A percentile compares a stretch with the other conserved stretches of the same genome.
Conservation (phyloP, 2,888 invertebrate genomes). For the Kuschelorhynchus macadamiae region DNA sequence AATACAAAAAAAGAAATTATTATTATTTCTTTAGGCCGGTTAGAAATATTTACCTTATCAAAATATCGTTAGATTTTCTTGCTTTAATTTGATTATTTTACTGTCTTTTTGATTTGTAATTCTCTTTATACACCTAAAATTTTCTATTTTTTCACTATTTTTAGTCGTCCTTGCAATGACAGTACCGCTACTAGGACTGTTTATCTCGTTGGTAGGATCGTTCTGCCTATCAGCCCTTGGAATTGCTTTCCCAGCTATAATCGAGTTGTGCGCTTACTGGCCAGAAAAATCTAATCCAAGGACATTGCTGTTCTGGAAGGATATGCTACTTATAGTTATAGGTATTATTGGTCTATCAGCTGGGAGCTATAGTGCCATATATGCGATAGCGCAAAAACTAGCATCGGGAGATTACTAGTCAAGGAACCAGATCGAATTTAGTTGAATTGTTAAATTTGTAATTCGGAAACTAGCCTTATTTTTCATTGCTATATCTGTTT, state of each 20-base stretch:
- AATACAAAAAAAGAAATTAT: too few species aligned
- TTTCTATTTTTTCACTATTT: constrained; percentile 47
- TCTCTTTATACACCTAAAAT: too few species aligned
- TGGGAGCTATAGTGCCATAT: constrained; percentile 73
- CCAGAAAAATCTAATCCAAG: constrained; percentile 72
- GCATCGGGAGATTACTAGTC: constrained; percentile 50
- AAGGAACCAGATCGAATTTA: neutral
- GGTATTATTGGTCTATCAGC: constrained; percentile 72
- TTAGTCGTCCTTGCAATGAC: constrained; percentile 81
- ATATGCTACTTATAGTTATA: constrained; percentile 70
- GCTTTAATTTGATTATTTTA: too few species aligned
- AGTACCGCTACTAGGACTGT: constrained; percentile 79
- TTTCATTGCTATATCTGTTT: too few species aligned
- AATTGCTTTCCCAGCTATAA: constrained; percentile 81
- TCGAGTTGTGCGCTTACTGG: constrained; percentile 82
- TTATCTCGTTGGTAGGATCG: constrained; percentile 84
- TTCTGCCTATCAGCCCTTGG: constrained; percentile 81
- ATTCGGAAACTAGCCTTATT: too few species aligned
- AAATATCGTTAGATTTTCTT: too few species aligned
- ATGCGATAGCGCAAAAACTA: constrained; percentile 68
- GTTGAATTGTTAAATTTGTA: too few species aligned
- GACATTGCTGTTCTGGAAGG: constrained; percentile 68
- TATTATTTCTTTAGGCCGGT: too few species aligned
- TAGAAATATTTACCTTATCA: too few species aligned
- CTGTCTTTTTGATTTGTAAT: too few species aligned